Evolutionary conservation across 2,888 invertebrate species (phyloP), one percentile per base, ranked within the genome.

Genomic region (Syrista parreyssii): DNA sequence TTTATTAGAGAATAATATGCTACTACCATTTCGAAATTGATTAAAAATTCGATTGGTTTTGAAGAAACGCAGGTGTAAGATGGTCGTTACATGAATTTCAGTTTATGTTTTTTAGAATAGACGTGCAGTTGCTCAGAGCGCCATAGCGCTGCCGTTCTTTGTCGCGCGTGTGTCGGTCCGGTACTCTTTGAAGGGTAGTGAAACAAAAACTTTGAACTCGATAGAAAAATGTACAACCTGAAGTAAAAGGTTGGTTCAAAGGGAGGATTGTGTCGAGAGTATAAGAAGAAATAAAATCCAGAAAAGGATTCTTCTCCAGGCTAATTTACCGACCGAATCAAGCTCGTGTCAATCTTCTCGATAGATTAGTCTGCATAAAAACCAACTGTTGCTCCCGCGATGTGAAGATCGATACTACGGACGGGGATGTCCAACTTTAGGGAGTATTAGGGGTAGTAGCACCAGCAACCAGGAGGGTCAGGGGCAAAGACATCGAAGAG

Each of bases 281-380:
- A 71, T 71, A 31, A 69, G 0, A 31, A 69, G 30, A 32, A 32
- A 12, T 0, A 33, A 71, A 71, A 71, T 31, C 12, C 3, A 9
- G 4, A 12, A n/a, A 2, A 71, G 3, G 71, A 55, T 31, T 71
- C 71, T 31, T 71, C 33, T 71, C 71, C 23, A 3, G 31, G 71
- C 31, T 71, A 71, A 71, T 32, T 31, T 23, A 33, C 12, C 71
- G 6, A 12, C 9, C 23, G 69, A 69, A 69, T 69, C 69, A 87
- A 86, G 82, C 75, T 80, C 82, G 71, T 79, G 83, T 85, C 85
- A 84, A 85, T 85, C 83, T 86, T 83, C 78, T 80, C 82, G 83
- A 86, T 34, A 84, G 86, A 87, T 86, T 86, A 87, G 85, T 86
- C 86, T 83, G 84, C 82, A 87, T 87, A 88, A 88, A 88, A 88